These are phyloP conservation scores for Pseudorhiza aurosa DNA, from an alignment of 30 jellyfish, hydroid and myxozoan species.

Conservation along the genomic window DNA sequence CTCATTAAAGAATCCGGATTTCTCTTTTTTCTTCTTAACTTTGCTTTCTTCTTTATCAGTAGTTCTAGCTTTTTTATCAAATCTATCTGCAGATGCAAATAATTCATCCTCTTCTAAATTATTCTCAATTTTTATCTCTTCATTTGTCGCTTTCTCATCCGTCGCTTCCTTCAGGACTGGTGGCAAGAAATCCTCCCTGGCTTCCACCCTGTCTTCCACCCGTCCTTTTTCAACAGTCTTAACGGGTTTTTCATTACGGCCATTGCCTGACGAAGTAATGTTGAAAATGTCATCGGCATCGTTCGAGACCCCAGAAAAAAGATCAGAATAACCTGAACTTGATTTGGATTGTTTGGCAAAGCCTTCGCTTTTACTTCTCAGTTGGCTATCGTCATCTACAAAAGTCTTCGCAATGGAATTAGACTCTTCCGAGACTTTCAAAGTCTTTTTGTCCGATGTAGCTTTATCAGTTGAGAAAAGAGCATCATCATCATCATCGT, in stretches of 20 bases:
- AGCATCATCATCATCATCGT: constrained; percentile 75
- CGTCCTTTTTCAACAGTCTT: neutral
- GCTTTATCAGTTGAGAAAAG: constrained; percentile 11
- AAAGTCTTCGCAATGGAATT: neutral
- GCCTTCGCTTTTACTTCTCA: neutral
- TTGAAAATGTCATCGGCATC: constrained; percentile 35
- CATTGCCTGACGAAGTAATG: neutral
- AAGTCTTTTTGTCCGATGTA: neutral
- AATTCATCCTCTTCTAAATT: constrained; percentile 53
- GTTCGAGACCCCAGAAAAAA: constrained; percentile 12
- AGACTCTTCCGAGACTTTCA: neutral
- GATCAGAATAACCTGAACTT: neutral
- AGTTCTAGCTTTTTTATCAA: neutral
- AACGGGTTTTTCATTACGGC: neutral
- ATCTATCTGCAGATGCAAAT: constrained; percentile 18
- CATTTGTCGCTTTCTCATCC: neutral
- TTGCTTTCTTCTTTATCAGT: constrained; percentile 14
- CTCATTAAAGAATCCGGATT: constrained; percentile 22
- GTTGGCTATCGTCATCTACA: neutral
- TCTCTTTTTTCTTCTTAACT: constrained; percentile 47
- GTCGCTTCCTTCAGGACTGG: neutral
- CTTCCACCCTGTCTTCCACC: neutral
- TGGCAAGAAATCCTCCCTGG: neutral
- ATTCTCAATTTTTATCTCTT: neutral
- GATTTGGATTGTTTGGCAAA: neutral